These are phyloP conservation scores for Thomomys bottae DNA, from an alignment of 2,113 vertebrate genomes.

Conservation along the genomic window DNA sequence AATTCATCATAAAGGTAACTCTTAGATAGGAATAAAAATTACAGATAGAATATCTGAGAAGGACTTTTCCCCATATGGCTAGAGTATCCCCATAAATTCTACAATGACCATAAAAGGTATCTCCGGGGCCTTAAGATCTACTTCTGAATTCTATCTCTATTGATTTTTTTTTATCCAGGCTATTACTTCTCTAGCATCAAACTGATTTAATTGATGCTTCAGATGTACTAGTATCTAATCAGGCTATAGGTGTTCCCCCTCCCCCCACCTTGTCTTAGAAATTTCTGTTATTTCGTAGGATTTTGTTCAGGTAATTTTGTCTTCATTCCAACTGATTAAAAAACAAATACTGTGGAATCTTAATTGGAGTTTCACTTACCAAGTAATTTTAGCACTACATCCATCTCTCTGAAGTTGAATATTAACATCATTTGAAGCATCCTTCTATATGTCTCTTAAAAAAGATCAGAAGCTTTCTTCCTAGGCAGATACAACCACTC, in stretches of 20 bases:
- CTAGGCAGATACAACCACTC: background rate
- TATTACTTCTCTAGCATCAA: background rate
- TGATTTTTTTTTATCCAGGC: slow-evolving; percentile 17
- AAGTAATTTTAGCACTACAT: background rate
- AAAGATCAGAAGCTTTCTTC: background rate
- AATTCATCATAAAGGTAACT: no score
- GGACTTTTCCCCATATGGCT: background rate
- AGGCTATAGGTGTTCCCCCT: no score
- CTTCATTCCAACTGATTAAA: slow-evolving; percentile 5
- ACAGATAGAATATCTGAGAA: background rate
- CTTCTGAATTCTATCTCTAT: slow-evolving; percentile 27
- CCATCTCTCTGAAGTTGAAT: background rate
- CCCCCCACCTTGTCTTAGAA: background rate
- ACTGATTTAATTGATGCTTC: slow-evolving; percentile 27
- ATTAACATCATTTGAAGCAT: background rate
- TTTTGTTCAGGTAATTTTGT: background rate
- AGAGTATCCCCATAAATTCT: slow-evolving; percentile 32
- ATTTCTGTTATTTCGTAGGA: background rate
- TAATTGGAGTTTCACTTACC: background rate
- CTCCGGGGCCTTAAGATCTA: background rate
- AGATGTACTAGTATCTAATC: background rate
- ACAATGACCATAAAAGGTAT: slow-evolving; percentile 12
- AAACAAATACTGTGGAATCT: background rate
- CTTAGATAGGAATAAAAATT: background rate
- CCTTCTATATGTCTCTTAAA: background rate